A percentile compares a stretch with the other conserved stretches of the same genome.
Evolutionary conservation across 1,140 invertebrate species (phyloP).

Genomic region (Mercenaria mercenaria): DNA sequence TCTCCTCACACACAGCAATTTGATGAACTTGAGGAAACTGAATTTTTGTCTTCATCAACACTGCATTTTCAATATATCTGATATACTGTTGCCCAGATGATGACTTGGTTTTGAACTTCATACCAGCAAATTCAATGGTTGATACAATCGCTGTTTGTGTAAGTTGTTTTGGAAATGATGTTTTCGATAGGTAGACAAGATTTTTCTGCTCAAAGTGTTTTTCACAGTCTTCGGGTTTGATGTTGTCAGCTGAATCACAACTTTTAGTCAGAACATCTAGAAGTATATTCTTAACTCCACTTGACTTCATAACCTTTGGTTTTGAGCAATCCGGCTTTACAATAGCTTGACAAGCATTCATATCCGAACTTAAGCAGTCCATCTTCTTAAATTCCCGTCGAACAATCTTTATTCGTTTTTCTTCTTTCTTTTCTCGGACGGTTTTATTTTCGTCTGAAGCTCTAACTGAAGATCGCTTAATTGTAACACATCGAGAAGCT

Average conservation of each 20-base stretch:
- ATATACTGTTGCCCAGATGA: conserved; percentile 14
- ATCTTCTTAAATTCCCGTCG: conserved; percentile 29
- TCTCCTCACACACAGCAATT: conserved; percentile 56
- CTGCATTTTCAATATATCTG: conserved; percentile 27
- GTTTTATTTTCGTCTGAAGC: neutral
- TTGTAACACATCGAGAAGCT: conserved; percentile 48
- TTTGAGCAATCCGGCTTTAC: conserved; percentile 60
- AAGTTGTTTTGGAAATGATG: neutral
- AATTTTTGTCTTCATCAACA: neutral
- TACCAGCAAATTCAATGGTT: conserved; percentile 27
- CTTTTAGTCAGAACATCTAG: neutral
- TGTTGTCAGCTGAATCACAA: neutral
- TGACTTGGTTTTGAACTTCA: conserved; percentile 20
- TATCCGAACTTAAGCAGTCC: conserved; percentile 39
- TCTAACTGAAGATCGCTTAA: neutral
- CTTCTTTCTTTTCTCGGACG: conserved; percentile 26
- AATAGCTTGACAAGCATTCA: conserved; percentile 62
- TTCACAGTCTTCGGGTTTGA: neutral
- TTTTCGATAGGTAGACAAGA: neutral
- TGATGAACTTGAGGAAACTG: neutral
- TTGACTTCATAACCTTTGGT: conserved; percentile 46
- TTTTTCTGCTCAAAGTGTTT: neutral
- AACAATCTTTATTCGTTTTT: conserved; percentile 33
- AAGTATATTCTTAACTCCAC: conserved; percentile 13
- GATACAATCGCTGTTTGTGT: neutral